Evolutionary conservation across 2,888 invertebrate genomes (phyloP).

Genomic region (Drosophila pseudotalamancana): DNA sequence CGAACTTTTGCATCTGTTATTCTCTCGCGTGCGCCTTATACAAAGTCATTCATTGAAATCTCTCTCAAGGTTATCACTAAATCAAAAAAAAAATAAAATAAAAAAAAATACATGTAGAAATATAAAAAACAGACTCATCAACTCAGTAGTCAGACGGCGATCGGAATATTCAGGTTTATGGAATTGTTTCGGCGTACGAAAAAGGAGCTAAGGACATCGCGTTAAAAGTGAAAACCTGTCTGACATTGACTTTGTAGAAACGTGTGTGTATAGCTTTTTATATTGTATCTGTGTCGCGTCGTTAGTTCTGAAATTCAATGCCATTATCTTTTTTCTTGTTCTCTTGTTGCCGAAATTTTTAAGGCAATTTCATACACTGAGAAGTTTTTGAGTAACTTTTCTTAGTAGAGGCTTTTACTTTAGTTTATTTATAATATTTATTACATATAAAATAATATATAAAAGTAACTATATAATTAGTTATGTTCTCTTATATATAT

Average conservation of each 20-base stretch:
- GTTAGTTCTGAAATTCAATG: constrained; percentile 54
- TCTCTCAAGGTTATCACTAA: constrained; percentile 75
- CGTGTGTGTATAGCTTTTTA: constrained; percentile 10
- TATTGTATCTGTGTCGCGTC: constrained; percentile 22
- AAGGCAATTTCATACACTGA: too few relatives aligned
- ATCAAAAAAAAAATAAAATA: constrained; percentile 38
- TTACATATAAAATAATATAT: too few relatives aligned
- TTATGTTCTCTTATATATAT: too few relatives aligned
- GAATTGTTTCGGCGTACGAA: constrained; percentile 44
- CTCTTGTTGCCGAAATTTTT: background rate
- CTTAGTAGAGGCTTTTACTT: too few relatives aligned
- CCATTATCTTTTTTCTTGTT: constrained; percentile 8
- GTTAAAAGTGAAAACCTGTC: constrained; percentile 72
- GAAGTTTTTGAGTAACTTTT: too few relatives aligned
- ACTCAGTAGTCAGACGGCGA: constrained; percentile 8
- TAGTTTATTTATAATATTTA: too few relatives aligned
- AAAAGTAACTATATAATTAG: too few relatives aligned
- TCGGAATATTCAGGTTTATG: constrained; percentile 36
- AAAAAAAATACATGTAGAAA: constrained; percentile 19
- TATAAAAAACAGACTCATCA: constrained; percentile 42
- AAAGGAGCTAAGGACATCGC: constrained; percentile 76
- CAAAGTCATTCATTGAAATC: constrained; percentile 64
- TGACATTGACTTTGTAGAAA: constrained; percentile 61
- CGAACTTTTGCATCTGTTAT: constrained; percentile 62
- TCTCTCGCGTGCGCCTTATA: constrained; percentile 37